Percentiles rank a stretch among this genome's conserved stretches.
These are phyloP conservation scores for Xestobium rufovillosum DNA, from an alignment of 2,888 invertebrate species.

Conservation along the genomic window DNA sequence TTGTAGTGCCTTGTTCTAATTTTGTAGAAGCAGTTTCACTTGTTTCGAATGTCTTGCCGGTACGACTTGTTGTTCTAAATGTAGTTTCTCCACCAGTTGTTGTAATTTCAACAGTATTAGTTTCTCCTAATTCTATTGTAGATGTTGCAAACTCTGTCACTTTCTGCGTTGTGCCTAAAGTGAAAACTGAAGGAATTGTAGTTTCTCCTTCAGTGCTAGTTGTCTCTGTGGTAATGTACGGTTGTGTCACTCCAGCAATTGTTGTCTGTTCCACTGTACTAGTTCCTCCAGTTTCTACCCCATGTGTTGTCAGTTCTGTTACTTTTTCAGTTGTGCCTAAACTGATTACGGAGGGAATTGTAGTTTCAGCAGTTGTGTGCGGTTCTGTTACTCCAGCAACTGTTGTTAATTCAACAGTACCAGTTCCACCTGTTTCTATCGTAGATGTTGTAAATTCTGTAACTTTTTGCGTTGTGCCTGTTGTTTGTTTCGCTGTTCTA, in stretches of 20 bases:
- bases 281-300: constrained; percentile 15
- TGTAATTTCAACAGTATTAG: constrained; percentile 1
- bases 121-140: constrained; percentile 3
- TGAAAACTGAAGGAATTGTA: constrained; percentile 9
- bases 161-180: constrained; percentile 3
- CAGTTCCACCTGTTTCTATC: constrained; percentile 3
- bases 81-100: constrained; percentile 4
- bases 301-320: constrained; percentile 11
- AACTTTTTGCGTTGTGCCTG: constrained; percentile 5
- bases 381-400: constrained; percentile 4
- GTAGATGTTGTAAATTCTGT: constrained; percentile 7
- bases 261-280: constrained; percentile 5
- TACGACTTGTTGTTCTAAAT: constrained; percentile 10
- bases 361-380: constrained; percentile 13
- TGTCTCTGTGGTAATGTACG: no score
- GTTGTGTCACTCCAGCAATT: no score
- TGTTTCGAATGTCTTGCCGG: constrained; percentile 13
- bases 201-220: constrained; percentile 29
- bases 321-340: constrained; percentile 17
- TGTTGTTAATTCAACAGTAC: neutral
- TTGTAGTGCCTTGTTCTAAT: constrained; percentile 9
- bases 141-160: constrained; percentile 5
- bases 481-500: constrained; percentile 5
- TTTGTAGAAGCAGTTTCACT: constrained; percentile 11
- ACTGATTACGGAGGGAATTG: no score